Percentiles rank a stretch among this genome's conserved stretches.
Evolutionary conservation across 2,797 vertebrate genomes (phyloP).

Genomic region (Octomys mimax): DNA sequence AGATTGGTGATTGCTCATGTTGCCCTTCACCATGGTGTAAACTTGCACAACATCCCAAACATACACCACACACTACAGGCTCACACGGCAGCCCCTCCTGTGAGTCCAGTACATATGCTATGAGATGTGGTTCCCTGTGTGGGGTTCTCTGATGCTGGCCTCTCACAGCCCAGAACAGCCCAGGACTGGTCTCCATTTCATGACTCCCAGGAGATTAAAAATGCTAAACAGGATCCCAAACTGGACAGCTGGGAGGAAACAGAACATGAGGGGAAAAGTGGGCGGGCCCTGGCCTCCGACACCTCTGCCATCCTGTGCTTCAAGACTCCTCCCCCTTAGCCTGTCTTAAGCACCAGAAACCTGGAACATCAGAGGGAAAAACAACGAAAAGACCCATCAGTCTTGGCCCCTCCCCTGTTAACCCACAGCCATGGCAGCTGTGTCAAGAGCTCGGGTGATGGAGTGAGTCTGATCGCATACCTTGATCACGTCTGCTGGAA

Average conservation of each 20-base stretch:
- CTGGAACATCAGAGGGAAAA: fast-evolving
- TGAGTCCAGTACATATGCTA: background rate
- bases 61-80: background rate
- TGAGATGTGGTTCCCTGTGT: too few species aligned
- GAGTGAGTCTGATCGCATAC: constrained; percentile 65
- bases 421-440: constrained; percentile 44
- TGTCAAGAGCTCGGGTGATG: constrained; percentile 50
- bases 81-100: background rate
- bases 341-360: background rate
- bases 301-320: fast-evolving
- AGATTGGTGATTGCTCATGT: background rate
- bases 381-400: constrained; percentile 20
- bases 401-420: background rate
- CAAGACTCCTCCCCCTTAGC: fast-evolving
- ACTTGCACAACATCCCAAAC: background rate
- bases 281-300: background rate
- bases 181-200: background rate
- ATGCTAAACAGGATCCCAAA: background rate
- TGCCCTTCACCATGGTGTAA: background rate
- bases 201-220: background rate
- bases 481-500: constrained; percentile 74
- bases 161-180: background rate
- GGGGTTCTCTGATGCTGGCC: fast-evolving
- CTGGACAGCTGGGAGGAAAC: fast-evolving
- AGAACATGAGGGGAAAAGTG: fast-evolving